Evolutionary conservation across 1,140 invertebrate genomes (phyloP), one percentile per base, ranked within the genome.

Genomic region (Caenorhabditis tropicalis): DNA sequence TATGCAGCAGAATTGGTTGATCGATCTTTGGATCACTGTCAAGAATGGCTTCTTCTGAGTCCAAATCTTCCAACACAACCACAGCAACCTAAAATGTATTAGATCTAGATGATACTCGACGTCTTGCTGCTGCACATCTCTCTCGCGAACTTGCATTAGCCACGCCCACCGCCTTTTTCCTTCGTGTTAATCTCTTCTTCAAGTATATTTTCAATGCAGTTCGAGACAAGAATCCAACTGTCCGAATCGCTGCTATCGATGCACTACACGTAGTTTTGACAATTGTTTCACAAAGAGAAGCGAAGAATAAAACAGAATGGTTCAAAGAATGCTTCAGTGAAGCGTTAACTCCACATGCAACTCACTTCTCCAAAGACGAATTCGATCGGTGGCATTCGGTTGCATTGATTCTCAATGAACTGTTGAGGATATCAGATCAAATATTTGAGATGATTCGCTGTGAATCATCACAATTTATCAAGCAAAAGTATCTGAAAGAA

Each of bases 131-230:
- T 93, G 94, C 98, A 3, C 92, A 99, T 29, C 94, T 99, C 15
- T 91, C 98, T 9, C 94, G 95, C 89, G 98, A 99, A 92, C 92
- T 99, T 19, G 98, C 98, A 15, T 94, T 96, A 21, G 95, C 95
- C 16, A 96, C 97, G 92, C 97, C 97, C 2, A 98, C 97, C 19
- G 98, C 97, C 92, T 99, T 99, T 92, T 99, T 98, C 91, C 96
- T 98, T 92, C 96, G 98, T 93, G 96, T 98, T 0, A 95, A 95
- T 21, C 94, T 94, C 65, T 99, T 99, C 92, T 99, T 99, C 92
- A 96, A 98, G 85, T 91, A 89, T 48, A 98, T 99, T 84, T 96
- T 99, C 88, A 95, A 95, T 89, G 96, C 96, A 2, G 94, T 98
- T 39, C 94, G 95, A 83, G 96, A 99, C 92, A 94, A 95, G 0